Conservation (phyloP, 2,888 invertebrate genomes). For the Xestoiulus laeticollis region DNA sequence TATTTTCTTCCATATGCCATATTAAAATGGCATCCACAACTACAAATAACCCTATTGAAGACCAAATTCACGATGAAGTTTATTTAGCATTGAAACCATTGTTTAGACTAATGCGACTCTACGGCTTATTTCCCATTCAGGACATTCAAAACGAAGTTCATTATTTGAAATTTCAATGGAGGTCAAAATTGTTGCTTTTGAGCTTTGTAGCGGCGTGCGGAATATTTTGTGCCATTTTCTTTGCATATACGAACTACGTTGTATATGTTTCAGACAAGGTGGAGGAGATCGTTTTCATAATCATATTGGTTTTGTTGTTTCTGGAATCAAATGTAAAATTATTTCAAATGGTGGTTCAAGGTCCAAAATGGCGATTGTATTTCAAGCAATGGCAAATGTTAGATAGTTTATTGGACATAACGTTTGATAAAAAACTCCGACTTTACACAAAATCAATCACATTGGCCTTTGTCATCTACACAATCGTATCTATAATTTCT, state of each 20-base stretch:
- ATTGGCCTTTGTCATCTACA: too few species aligned
- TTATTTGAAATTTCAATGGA: neutral
- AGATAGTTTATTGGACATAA: neutral
- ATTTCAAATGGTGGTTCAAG: neutral
- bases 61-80: neutral
- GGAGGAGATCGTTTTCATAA: neutral
- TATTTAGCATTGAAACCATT: neutral
- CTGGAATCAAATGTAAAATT: neutral
- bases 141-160: neutral
- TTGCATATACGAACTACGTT: neutral
- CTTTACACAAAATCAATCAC: too few species aligned
- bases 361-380: neutral
- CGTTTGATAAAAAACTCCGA: neutral
- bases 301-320: neutral
- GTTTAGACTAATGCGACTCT: neutral
- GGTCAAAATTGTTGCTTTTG: neutral
- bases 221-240: neutral
- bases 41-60: too few species aligned
- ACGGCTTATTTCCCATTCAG: neutral
- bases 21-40: too few species aligned
- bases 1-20: too few species aligned
- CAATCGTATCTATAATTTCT: too few species aligned
- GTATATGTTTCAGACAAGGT: neutral
- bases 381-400: neutral
- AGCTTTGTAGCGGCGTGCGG: neutral